Conservation (phyloP, 2,797 vertebrate genomes). For the Spea hammondii region DNA sequence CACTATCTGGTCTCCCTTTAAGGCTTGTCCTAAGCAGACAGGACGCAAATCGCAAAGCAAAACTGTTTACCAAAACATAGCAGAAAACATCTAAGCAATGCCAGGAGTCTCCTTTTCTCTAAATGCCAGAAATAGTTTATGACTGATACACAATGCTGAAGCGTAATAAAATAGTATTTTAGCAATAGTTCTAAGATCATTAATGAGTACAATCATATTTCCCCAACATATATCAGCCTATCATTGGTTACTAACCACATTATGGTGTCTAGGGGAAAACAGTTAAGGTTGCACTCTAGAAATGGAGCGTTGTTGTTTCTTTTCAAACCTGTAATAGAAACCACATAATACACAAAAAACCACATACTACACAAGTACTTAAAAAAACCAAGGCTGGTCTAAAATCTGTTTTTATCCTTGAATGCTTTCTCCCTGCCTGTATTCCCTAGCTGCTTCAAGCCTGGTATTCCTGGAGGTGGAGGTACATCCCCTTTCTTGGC, state of each 20-base stretch:
- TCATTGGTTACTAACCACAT: background rate
- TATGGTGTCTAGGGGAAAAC: background rate
- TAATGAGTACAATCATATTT: background rate
- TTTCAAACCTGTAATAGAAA: constrained; percentile 24
- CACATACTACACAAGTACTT: constrained; percentile 28
- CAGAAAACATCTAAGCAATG: too few relatives aligned
- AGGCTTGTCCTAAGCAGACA: too few relatives aligned
- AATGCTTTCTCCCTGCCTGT: constrained; percentile 13
- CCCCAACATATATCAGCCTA: background rate
- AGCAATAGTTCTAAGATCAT: background rate
- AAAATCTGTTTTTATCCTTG: constrained; percentile 30
- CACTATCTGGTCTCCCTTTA: too few relatives aligned
- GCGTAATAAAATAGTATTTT: background rate
- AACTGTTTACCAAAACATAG: too few relatives aligned
- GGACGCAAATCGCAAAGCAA: too few relatives aligned
- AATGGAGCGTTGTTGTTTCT: constrained; percentile 9
- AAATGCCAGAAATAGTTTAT: too few relatives aligned
- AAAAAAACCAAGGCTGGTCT: constrained; percentile 16
- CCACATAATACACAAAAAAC: constrained; percentile 26
- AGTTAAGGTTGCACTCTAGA: background rate
- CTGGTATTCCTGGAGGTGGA: constrained; percentile 44
- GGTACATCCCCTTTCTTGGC: constrained; percentile 61
- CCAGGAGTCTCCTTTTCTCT: too few relatives aligned
- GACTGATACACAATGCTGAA: too few relatives aligned
- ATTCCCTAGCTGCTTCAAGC: constrained; percentile 25